Percentiles rank a stretch among this genome's conserved stretches.
These are phyloP conservation scores for Quadroppia sp. DNA, from an alignment of 2,888 invertebrate species.

Conservation along the genomic window DNA sequence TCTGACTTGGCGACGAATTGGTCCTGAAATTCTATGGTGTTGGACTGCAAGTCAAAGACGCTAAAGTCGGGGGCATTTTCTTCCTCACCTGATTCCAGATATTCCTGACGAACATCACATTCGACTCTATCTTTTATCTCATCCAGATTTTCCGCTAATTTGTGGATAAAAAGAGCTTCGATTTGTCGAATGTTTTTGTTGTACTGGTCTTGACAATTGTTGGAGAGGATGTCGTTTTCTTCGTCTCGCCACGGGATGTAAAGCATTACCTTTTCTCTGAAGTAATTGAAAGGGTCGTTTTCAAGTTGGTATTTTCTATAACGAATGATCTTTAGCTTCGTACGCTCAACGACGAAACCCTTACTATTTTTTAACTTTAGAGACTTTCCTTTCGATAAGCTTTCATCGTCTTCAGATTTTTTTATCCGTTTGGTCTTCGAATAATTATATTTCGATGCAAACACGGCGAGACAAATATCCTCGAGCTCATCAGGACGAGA, in stretches of 20 bases:
- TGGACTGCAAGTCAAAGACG: too few species aligned
- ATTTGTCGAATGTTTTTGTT: not conserved
- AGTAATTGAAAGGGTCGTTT: conserved; percentile 44
- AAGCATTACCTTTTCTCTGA: conserved; percentile 49
- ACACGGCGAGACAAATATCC: conserved; percentile 50
- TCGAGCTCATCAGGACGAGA: conserved; percentile 48
- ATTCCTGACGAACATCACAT: too few species aligned
- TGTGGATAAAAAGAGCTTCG: not conserved
- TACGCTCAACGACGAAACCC: not conserved
- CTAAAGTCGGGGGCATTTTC: too few species aligned
- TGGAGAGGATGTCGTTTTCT: not conserved
- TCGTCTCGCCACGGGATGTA: conserved; percentile 49
- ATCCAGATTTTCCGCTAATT: too few species aligned
- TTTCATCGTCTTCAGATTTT: conserved; percentile 18
- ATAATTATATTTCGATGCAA: conserved; percentile 46
- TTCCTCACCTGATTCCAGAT: too few species aligned
- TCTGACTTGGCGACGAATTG: too few species aligned
- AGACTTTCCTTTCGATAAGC: not conserved
- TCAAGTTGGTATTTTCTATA: not conserved
- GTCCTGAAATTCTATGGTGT: too few species aligned
- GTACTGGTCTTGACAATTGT: not conserved
- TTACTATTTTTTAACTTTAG: not conserved
- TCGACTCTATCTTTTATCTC: too few species aligned
- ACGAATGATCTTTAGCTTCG: not conserved
- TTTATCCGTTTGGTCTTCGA: not conserved